Conservation (phyloP, 2,888 invertebrate species). For the Ectemnius lituratus region DNA sequence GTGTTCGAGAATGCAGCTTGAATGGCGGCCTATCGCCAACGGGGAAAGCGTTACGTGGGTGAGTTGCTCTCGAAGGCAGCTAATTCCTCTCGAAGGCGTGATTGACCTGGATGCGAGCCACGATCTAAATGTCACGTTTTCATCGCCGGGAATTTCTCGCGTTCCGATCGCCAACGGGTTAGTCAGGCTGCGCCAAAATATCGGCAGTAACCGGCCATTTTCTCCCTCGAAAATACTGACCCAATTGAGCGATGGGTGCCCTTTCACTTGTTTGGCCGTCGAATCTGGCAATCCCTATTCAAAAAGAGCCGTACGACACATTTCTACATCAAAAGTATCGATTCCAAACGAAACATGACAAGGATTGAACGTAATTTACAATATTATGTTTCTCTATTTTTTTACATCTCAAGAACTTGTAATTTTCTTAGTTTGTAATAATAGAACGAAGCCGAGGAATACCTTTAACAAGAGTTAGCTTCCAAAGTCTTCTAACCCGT, state of each 20-base stretch:
- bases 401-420: too few relatives aligned
- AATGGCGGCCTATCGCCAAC: neutral
- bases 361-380: too few relatives aligned
- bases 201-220: neutral
- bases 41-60: neutral
- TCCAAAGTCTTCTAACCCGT: neutral
- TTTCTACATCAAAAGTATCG: too few relatives aligned
- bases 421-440: too few relatives aligned
- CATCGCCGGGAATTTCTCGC: constrained; percentile 20
- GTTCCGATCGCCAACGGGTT: constrained; percentile 15
- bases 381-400: too few relatives aligned
- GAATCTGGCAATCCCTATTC: too few relatives aligned
- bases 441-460: too few relatives aligned
- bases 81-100: constrained; percentile 52
- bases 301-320: too few relatives aligned
- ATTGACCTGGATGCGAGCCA: constrained; percentile 55
- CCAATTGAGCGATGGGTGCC: neutral
- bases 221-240: neutral
- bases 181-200: constrained; percentile 7
- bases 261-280: too few relatives aligned
- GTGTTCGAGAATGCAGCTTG: constrained; percentile 31
- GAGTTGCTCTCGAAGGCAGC: constrained; percentile 36
- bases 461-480: too few relatives aligned
- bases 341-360: too few relatives aligned
- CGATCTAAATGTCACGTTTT: constrained; percentile 42